phyloP scores from a whole-genome alignment of 2,797 vertebrate genomes.

The Sebastes ruberrimus region DNA sequence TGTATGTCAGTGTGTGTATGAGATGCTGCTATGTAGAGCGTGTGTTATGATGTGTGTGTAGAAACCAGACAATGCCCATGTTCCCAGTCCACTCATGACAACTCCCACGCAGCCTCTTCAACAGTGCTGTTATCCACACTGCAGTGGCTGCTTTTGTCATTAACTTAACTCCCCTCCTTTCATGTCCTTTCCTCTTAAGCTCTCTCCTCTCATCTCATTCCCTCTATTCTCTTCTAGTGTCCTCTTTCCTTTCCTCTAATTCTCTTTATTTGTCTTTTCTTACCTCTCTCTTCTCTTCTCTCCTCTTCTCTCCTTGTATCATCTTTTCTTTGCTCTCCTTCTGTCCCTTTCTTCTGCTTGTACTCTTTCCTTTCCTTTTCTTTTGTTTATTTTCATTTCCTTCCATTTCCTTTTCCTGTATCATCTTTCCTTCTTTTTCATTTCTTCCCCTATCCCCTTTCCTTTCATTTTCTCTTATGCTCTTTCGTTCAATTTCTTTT shows the following conservation, averaged over 20 bases:
- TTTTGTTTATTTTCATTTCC: not conserved
- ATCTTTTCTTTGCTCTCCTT: not conserved
- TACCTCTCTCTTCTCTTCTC: not conserved
- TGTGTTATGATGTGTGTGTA: constrained; percentile 30
- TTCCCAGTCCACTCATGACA: constrained; percentile 24
- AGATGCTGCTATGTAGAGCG: constrained; percentile 20
- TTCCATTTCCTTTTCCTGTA: not conserved
- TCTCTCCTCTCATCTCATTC: not conserved
- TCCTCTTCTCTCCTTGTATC: not conserved
- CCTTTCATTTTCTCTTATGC: not conserved
- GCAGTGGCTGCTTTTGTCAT: constrained; percentile 25
- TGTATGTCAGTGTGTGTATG: not conserved
- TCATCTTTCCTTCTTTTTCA: not conserved
- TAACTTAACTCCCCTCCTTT: not conserved
- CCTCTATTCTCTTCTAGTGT: not conserved
- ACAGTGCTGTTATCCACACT: not conserved
- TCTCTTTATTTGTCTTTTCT: too few relatives aligned
- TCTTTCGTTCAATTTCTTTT: accelerated
- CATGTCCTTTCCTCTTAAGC: not conserved
- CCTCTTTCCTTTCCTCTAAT: not conserved
- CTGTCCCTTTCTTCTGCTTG: not conserved
- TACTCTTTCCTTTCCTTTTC: too few relatives aligned
- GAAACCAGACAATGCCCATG: constrained; percentile 17
- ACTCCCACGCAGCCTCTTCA: constrained; percentile 52
- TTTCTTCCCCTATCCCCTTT: not conserved